Base-by-base conservation (phyloP, 2,113 vertebrate genomes). In the Scophthalmus maximus region DNA sequence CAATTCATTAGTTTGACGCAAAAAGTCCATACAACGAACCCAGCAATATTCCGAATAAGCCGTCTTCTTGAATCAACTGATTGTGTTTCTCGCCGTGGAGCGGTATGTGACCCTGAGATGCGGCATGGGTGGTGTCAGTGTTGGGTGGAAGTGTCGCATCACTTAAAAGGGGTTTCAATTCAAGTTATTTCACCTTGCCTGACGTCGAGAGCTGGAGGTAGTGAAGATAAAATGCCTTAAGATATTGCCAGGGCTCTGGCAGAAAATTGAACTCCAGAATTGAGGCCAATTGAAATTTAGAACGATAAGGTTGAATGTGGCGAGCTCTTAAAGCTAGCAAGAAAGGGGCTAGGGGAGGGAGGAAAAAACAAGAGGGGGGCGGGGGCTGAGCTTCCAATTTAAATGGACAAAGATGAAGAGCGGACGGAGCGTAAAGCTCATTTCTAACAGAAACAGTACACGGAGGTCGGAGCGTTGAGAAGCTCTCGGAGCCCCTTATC, bases 121-220 rank as follows among this genome's bases (percentile, higher is more conserved):
- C 3, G 40, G 40, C 25, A 17, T 32, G 10, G 51, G 68, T 53
- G 57, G 65, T 52, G 83, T 69, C 73, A 52, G 55, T 60, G 65
- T 65, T 67, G 77, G 71, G 76, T 82, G 80, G 69, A 85, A 84
- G 78, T 79, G 88, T 86, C 74, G 30, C 81, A 84, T 91, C 90
- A 92, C 89, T 93, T 92, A 91, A 91, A 92, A 92, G 76, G 69
- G 57, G 70, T 91, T 93, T 92, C 90, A 92, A 89, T 92, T 91
- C 89, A 89, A 91, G 82, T 87, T 88, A 85, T 91, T 93, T 90
- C 88, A 89, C 88, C 91, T 90, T 81, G 78, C 68, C 71, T 88
- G 88, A 89, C 87, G 86, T 88, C 17, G 84, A 79, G 79, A 78
- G 76, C 86, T 87, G 74, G 81, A 88, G 90, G 88, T 87, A 55